These are phyloP conservation scores for Metridium senile DNA, from an alignment of 92 coral and sea anemone species.

Conservation along the genomic window DNA sequence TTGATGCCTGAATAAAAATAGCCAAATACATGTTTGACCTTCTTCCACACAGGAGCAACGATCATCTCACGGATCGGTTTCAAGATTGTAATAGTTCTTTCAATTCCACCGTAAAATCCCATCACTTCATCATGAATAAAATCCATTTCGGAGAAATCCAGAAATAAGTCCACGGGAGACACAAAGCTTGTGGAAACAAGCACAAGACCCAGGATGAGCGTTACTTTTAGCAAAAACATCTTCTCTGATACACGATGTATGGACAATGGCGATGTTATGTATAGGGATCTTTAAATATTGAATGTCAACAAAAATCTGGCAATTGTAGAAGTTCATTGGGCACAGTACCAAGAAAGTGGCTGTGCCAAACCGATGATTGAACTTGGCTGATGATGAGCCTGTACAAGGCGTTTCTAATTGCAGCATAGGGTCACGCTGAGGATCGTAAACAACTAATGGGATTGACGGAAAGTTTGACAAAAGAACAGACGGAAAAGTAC, in stretches of 20 bases:
- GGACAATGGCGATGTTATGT: not conserved
- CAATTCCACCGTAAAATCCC: constrained; percentile 59
- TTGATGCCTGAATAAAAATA: not conserved
- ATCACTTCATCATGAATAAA: constrained; percentile 54
- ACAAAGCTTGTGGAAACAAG: not conserved
- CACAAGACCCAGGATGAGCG: not conserved
- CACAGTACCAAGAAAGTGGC: not conserved
- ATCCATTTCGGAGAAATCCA: constrained; percentile 1
- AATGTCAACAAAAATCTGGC: not conserved
- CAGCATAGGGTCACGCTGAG: no score
- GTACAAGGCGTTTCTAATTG: no score
- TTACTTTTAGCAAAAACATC: not conserved
- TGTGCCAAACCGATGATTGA: no score
- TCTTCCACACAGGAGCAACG: not conserved
- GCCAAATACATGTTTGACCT: not conserved
- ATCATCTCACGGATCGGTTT: constrained; percentile 33
- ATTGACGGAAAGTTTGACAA: no score
- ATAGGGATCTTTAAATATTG: not conserved
- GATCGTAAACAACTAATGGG: no score
- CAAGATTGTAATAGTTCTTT: constrained; percentile 52
- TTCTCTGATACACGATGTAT: not conserved
- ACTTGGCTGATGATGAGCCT: no score
- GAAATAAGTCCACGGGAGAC: constrained; percentile 4
- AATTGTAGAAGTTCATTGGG: not conserved
- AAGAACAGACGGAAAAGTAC: no score